phyloP scores from a whole-genome alignment of 2,113 vertebrate species.

The Okapia johnstoni region DNA sequence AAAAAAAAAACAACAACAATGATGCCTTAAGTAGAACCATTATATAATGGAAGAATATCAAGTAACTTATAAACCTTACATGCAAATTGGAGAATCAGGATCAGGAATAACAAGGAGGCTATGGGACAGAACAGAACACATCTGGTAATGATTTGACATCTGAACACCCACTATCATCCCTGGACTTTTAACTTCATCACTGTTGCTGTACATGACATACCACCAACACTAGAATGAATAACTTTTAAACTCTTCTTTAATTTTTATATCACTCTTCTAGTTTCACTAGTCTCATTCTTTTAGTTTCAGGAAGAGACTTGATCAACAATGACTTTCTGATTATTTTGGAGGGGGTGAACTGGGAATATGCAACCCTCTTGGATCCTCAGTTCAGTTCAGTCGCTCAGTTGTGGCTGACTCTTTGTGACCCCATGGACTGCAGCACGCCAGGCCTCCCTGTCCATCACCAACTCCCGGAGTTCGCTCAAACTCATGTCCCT shows the following conservation, averaged over 20 bases:
- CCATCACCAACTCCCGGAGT: neutral
- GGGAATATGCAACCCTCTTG: neutral
- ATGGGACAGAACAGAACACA: neutral
- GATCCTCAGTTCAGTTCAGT: neutral
- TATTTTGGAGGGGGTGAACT: neutral
- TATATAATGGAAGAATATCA: neutral
- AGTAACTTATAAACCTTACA: neutral
- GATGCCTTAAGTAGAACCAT: neutral
- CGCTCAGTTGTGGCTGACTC: rapidly evolving
- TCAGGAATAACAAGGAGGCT: neutral
- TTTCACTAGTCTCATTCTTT: neutral
- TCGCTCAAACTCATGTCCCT: neutral
- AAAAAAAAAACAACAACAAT: neutral
- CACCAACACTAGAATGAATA: neutral
- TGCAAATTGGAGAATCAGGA: neutral
- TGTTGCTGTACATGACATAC: neutral
- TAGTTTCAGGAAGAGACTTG: neutral
- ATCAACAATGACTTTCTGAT: neutral
- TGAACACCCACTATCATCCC: neutral
- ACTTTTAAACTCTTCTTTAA: neutral
- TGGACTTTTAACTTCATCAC: neutral
- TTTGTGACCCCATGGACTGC: rapidly evolving
- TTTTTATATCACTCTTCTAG: neutral
- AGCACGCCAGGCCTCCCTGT: neutral
- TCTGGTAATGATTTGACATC: neutral